phyloP scores from a whole-genome alignment of 2,113 vertebrate genomes.

The Sigmodon hispidus region DNA sequence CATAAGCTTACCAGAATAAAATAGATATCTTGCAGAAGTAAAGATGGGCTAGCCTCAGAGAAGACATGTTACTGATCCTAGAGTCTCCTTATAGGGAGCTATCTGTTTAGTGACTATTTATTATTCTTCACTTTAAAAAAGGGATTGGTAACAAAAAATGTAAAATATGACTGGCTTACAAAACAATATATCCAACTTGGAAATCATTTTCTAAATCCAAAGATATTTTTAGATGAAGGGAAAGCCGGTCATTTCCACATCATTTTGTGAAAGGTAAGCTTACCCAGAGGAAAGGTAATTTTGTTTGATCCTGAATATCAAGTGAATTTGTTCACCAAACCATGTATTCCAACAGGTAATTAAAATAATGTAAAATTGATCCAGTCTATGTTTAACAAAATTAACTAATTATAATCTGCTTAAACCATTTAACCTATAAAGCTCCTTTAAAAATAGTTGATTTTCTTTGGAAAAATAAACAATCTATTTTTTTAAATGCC shows the following conservation, averaged over 20 bases:
- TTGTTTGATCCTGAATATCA: constrained; percentile 84
- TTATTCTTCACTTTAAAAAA: constrained; percentile 68
- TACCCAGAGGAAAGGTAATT: constrained; percentile 86
- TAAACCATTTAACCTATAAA: constrained; percentile 77
- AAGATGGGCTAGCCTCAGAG: constrained; percentile 29
- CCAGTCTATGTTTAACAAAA: constrained; percentile 80
- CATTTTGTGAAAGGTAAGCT: constrained; percentile 84
- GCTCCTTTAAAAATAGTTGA: constrained; percentile 69
- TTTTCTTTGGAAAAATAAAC: constrained; percentile 70
- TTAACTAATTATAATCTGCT: constrained; percentile 81
- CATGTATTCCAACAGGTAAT: constrained; percentile 81
- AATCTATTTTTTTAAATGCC: not conserved
- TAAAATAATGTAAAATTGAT: constrained; percentile 83
- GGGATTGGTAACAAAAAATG: constrained; percentile 66
- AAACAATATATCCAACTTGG: constrained; percentile 79
- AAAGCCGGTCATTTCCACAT: constrained; percentile 83
- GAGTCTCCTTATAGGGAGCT: constrained; percentile 45
- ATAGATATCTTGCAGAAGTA: constrained; percentile 33
- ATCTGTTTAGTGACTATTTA: constrained; percentile 54
- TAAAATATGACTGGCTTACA: constrained; percentile 74
- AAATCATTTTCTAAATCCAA: constrained; percentile 81
- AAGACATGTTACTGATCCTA: constrained; percentile 53
- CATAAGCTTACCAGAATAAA: constrained; percentile 53
- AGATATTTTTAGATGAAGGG: constrained; percentile 83
- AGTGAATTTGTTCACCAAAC: constrained; percentile 83